phyloP scores from a whole-genome alignment of 1,140 invertebrate genomes.

The Drosophila melanica region DNA sequence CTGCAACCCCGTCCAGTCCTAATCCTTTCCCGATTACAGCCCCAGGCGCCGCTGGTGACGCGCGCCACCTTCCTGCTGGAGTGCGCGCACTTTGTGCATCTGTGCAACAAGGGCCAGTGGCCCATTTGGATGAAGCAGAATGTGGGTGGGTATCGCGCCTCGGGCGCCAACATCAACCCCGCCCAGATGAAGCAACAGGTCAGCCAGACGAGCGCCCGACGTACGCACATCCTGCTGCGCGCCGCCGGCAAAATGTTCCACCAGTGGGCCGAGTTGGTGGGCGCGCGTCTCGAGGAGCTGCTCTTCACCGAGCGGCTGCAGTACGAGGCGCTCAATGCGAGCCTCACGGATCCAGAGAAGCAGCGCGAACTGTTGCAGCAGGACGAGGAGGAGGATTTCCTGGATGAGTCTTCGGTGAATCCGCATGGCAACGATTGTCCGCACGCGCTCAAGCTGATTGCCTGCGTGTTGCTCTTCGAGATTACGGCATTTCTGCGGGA shows the following conservation, averaged over 20 bases:
- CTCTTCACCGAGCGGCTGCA: slow-evolving; percentile 90
- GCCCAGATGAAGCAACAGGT: slow-evolving; percentile 80
- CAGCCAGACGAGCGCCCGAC: slow-evolving; percentile 87
- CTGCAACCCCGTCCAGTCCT: not conserved
- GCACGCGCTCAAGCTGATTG: slow-evolving; percentile 94
- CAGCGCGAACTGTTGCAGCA: slow-evolving; percentile 93
- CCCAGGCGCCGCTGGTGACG: slow-evolving; percentile 95
- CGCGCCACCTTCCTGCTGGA: slow-evolving; percentile 96
- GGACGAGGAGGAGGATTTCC: slow-evolving; percentile 99
- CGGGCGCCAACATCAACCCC: slow-evolving; percentile 86
- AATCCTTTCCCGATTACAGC: slow-evolving; percentile 87
- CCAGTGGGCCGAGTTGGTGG: slow-evolving; percentile 89
- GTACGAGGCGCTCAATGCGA: slow-evolving; percentile 87
- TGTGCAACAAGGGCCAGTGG: slow-evolving; percentile 99
- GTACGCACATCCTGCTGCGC: slow-evolving; percentile 93
- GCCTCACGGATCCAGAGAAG: slow-evolving; percentile 92
- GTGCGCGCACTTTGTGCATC: slow-evolving; percentile 97
- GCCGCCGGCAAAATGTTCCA: slow-evolving; percentile 98
- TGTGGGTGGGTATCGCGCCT: slow-evolving; percentile 88
- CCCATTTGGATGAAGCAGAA: slow-evolving; percentile 97
- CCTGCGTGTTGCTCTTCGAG: slow-evolving; percentile 96
- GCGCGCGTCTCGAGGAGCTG: slow-evolving; percentile 93
- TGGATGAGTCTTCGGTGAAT: slow-evolving; percentile 97
- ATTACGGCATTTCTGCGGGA: slow-evolving; percentile 98
- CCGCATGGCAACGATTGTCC: slow-evolving; percentile 94